Conservation (phyloP, 1,140 invertebrate species). For the Latrodectus geometricus region DNA sequence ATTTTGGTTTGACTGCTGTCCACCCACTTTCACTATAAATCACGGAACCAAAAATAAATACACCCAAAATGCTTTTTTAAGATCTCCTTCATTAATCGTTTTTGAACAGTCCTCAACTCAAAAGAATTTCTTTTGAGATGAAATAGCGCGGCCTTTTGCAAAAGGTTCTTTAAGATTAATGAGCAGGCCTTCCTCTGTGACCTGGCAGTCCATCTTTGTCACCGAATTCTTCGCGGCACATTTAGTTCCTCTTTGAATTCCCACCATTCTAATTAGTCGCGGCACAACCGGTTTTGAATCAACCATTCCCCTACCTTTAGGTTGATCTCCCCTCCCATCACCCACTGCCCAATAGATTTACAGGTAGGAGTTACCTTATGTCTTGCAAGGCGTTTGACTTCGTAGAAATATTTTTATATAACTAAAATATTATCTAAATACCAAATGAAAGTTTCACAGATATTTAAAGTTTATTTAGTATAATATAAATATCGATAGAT, state of each 20-base stretch:
- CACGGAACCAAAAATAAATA: not conserved
- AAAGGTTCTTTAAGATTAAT: not conserved
- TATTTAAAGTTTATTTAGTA: too few species aligned
- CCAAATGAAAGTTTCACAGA: too few species aligned
- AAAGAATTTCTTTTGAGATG: constrained; percentile 9
- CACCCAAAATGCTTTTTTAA: constrained; percentile 15
- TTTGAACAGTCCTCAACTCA: not conserved
- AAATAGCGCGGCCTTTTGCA: constrained; percentile 39
- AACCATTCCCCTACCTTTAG: not conserved
- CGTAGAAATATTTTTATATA: too few species aligned
- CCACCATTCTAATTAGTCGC: constrained; percentile 41
- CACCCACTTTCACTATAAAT: constrained; percentile 19
- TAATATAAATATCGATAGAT: too few species aligned
- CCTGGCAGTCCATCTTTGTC: constrained; percentile 45
- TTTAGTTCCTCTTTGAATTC: constrained; percentile 35
- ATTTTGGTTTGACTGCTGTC: not conserved
- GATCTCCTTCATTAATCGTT: constrained; percentile 27
- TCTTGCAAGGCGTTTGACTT: not conserved
- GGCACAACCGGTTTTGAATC: constrained; percentile 19
- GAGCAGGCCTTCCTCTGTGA: constrained; percentile 17
- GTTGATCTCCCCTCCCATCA: not conserved
- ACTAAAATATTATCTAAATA: too few species aligned
- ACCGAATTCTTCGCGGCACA: constrained; percentile 29
- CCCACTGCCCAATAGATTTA: constrained; percentile 26
- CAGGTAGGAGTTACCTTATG: constrained; percentile 49